These are phyloP conservation scores for Cephus spinipes DNA, from an alignment of 2,888 invertebrate genomes.

Conservation along the genomic window DNA sequence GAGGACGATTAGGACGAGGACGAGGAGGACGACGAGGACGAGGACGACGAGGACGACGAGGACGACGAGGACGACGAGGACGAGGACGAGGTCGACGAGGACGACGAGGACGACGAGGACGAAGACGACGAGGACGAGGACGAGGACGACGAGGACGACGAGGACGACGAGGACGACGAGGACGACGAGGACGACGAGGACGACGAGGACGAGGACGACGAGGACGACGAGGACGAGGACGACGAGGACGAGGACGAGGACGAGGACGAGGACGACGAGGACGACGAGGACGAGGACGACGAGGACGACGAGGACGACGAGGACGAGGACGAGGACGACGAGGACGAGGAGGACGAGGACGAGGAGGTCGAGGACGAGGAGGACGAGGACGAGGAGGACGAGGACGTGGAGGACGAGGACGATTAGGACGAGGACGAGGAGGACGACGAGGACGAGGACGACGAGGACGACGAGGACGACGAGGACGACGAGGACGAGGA, in stretches of 20 bases:
- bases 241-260: constrained; percentile 1
- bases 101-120: too few relatives aligned
- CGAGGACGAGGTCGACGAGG: background rate
- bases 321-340: constrained; percentile 3
- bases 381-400: background rate
- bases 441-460: too few relatives aligned
- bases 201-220: constrained; percentile 1
- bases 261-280: background rate
- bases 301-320: constrained; percentile 1
- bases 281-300: constrained; percentile 3
- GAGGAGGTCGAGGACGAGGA: background rate
- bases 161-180: constrained; percentile 1
- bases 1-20: too few relatives aligned
- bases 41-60: background rate
- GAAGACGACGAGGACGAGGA: too few relatives aligned
- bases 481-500: constrained; percentile 1
- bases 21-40: too few relatives aligned
- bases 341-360: background rate
- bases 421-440: too few relatives aligned
- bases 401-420: too few relatives aligned
- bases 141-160: constrained; percentile 3
- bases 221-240: constrained; percentile 3
- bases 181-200: background rate
- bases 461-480: constrained; percentile 3
- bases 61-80: constrained; percentile 1